Conservation (phyloP, 2,888 invertebrate species). For the Diarsia rubi region DNA sequence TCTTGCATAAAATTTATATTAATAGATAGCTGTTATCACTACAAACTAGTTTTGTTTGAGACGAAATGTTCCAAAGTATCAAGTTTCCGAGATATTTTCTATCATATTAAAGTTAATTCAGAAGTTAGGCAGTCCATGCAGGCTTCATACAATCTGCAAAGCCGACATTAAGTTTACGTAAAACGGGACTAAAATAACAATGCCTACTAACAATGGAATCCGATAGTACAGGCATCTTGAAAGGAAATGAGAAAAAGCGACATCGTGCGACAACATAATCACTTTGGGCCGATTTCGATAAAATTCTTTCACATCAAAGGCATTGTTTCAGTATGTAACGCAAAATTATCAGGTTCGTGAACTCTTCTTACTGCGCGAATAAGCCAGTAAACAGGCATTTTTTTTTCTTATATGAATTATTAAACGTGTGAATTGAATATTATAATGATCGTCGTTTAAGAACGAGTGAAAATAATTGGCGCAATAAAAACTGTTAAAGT, state of each 20-base stretch:
- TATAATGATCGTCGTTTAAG: conserved; percentile 72
- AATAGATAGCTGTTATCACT: too few relatives aligned
- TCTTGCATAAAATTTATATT: too few relatives aligned
- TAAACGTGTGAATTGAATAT: conserved; percentile 74
- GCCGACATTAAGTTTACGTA: not conserved
- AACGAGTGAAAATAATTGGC: conserved; percentile 69
- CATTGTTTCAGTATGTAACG: conserved; percentile 49
- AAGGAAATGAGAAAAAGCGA: conserved; percentile 28
- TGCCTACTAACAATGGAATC: conserved; percentile 11
- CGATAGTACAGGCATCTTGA: conserved; percentile 13
- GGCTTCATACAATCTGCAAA: not conserved
- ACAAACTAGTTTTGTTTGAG: too few relatives aligned
- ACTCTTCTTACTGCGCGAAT: conserved; percentile 30
- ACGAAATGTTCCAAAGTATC: too few relatives aligned
- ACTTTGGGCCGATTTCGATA: conserved; percentile 21
- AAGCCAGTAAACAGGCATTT: conserved; percentile 51
- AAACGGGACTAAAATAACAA: conserved; percentile 1
- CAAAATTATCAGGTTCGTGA: conserved; percentile 33
- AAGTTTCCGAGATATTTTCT: too few relatives aligned
- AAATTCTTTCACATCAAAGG: conserved; percentile 37
- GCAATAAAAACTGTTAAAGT: conserved; percentile 70
- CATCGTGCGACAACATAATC: conserved; percentile 21
- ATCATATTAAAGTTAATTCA: too few relatives aligned
- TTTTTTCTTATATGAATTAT: conserved; percentile 60
- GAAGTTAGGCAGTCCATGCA: too few relatives aligned